Evolutionary conservation across 2,113 vertebrate genomes (phyloP), one percentile per base, ranked within the genome.

Genomic region (Nycticryphes semicollaris): DNA sequence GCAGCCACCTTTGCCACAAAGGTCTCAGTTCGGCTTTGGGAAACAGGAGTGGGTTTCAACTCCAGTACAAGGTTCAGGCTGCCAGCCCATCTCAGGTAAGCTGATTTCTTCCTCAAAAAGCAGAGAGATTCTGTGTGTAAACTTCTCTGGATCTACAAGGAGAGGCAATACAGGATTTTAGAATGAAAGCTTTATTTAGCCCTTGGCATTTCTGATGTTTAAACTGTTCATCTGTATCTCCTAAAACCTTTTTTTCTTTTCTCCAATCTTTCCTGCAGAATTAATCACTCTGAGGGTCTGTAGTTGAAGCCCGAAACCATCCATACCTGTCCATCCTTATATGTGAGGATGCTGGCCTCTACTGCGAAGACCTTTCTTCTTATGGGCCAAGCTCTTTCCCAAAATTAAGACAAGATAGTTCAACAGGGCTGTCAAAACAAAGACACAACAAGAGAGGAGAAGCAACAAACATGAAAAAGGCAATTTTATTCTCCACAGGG

Each of bases 21-120:
- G 5, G 15, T 9, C 28, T 14, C 10, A 4, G 13, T 1, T 31
- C 70, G 59, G 79, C 30, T 17, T 10, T 25, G 45, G 70, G 37
- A 54, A 22, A 16, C 12, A 23, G 17, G 10, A 27, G 19, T 0
- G 17, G 64, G 19, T 17, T 14, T 50, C 14, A 4, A 0, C 27
- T 20, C 56, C 82, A 63, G 50, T 27, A 6, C 15, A 0, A 39
- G 14, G 47, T 24, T 45, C 62, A 18, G 51, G 62, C 73, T 35
- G 68, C 41, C 63, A 43, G 41, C 47, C 39, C 30, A 11, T 0
- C 62, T 20, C 69, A 14, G 41, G 28, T 28, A 5, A 24, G 25
- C 5, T 30, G 3, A 1, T 82, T 21, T 43, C 54, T 9, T 20
- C 78, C 33, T 30, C 43, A 23, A 14, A 37, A 56, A 23, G 12